Base-by-base conservation (phyloP, 2,113 vertebrate genomes). In the Corythaixoides concolor region DNA sequence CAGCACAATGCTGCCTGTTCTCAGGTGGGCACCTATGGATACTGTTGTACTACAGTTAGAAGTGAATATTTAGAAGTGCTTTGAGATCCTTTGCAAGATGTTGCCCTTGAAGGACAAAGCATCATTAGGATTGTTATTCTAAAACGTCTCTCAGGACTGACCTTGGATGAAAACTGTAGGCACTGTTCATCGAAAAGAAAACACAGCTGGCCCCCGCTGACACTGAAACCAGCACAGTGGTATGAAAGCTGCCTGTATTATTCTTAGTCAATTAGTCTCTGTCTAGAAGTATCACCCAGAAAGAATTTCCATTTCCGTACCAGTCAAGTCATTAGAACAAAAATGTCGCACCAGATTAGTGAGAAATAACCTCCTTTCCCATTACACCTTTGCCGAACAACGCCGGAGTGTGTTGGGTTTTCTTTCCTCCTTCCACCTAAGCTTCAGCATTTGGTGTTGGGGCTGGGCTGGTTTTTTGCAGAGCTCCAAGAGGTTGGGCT, bases 161-260 rank as follows among this genome's bases (percentile, higher is more conserved):
- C 92, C 75, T 80, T 74, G 89, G 80, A 93, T 95, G 94, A 93
- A 94, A 96, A 89, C 91, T 55, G 72, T 80, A 93, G 76, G 69
- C 83, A 95, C 73, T 88, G 66, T 82, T 96, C 85, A 91, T 50
- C 8, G 43, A 66, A 97, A 96, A 90, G 91, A 93, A 97, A 97
- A 97, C 96, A 97, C 96, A 97, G 96, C 96, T 96, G 96, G 95
- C 87, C 94, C 80, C 59, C 4, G 21, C 93, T 87, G 89, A 86
- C 93, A 95, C 92, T 49, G 93, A 95, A 88, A 77, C 90, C 59
- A 95, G 87, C 41, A 58, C 66, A 52, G 67, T 75, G 79, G 66
- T 96, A 77, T 79, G 93, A 95, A 95, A 95, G 81, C 94, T 84
- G 92, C 90, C 93, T 76, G 37, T 86, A 86, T 95, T 97, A 91